Evolutionary conservation across 2,797 vertebrate genomes (phyloP).

Genomic region (Chrysocyon brachyurus): DNA sequence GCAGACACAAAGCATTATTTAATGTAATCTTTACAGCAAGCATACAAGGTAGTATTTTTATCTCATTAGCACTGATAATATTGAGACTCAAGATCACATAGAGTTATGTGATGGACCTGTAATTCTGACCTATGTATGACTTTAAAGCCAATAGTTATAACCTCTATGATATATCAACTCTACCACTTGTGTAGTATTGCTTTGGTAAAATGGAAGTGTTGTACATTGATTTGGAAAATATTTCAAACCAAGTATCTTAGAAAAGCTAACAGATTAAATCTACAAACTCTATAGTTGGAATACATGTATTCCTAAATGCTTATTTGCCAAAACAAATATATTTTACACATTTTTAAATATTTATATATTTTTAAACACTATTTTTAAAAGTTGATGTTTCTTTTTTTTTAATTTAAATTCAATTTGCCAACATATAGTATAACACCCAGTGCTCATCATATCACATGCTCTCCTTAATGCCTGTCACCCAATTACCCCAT

Average conservation of each 20-base stretch:
- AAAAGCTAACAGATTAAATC: neutral
- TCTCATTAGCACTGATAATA: neutral
- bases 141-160: neutral
- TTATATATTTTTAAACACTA: neutral
- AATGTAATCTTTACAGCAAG: neutral
- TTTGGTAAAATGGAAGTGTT: neutral
- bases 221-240: neutral
- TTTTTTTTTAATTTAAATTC: neutral
- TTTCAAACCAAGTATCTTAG: neutral
- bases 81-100: neutral
- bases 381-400: neutral
- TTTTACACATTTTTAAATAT: too few species aligned
- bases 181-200: neutral
- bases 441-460: too few species aligned
- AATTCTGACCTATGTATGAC: neutral
- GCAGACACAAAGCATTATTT: neutral
- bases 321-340: neutral
- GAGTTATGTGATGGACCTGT: neutral
- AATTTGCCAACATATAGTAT: too few species aligned
- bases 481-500: too few species aligned
- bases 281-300: neutral
- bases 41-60: constrained; percentile 19
- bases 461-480: too few species aligned
- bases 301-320: neutral
- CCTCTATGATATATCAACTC: neutral